phyloP scores from a whole-genome alignment of 1,140 invertebrate species.

The Liolophura sinensis region DNA sequence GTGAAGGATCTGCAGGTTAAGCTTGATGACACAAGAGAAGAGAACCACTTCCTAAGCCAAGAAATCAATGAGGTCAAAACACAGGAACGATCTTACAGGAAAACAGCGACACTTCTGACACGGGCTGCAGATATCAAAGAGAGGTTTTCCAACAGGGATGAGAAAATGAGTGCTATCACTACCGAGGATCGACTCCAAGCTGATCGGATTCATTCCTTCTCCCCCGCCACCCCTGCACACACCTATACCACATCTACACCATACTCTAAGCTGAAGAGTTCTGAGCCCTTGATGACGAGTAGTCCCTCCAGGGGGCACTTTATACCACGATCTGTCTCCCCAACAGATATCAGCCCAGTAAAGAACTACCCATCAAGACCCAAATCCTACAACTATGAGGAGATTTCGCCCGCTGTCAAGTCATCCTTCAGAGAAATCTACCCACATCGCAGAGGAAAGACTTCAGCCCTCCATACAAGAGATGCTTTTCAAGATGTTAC shows the following conservation, averaged over 20 bases:
- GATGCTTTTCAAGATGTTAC: slow-evolving; percentile 31
- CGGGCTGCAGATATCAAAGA: slow-evolving; percentile 22
- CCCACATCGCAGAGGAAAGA: slow-evolving; percentile 39
- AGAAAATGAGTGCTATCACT: slow-evolving; percentile 27
- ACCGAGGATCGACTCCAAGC: slow-evolving; percentile 10
- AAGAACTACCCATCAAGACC: slow-evolving; percentile 8
- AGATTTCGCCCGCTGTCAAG: slow-evolving; percentile 33
- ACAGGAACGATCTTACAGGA: slow-evolving; percentile 7
- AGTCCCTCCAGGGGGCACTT: slow-evolving; percentile 8
- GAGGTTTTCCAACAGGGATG: slow-evolving; percentile 26
- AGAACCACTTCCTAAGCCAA: slow-evolving; percentile 36
- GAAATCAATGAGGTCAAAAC: slow-evolving; percentile 32
- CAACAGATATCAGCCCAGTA: neutral
- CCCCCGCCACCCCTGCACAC: slow-evolving; percentile 1
- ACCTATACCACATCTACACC: slow-evolving; percentile 1
- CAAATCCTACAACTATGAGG: slow-evolving; percentile 28
- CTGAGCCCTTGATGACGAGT: slow-evolving; percentile 6
- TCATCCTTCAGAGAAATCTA: slow-evolving; percentile 39
- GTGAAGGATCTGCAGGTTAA: slow-evolving; percentile 36
- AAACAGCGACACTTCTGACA: no score
- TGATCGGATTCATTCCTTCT: slow-evolving; percentile 18
- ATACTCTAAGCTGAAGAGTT: neutral
- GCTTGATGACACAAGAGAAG: slow-evolving; percentile 39
- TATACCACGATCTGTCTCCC: slow-evolving; percentile 8
- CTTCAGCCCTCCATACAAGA: slow-evolving; percentile 11